A percentile compares a stretch with the other conserved stretches of the same genome.
Evolutionary conservation across 2,113 vertebrate genomes (phyloP).

Genomic region (Cettia cetti): DNA sequence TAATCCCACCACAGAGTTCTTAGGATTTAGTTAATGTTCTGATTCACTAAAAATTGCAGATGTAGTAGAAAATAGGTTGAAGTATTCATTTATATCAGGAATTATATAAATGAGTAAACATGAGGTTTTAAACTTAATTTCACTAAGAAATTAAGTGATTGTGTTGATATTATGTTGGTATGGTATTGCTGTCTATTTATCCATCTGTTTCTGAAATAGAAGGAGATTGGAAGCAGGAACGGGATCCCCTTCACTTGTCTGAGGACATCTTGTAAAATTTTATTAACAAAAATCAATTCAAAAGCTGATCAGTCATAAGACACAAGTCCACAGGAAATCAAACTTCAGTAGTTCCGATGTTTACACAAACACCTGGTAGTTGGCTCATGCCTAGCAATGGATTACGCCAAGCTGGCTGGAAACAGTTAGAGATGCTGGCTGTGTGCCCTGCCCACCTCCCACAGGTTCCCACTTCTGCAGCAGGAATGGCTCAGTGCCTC

Average conservation of each 20-base stretch:
- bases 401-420: not conserved
- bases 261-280: not conserved
- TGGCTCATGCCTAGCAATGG: not conserved
- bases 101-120: not conserved
- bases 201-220: not conserved
- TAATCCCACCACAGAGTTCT: not conserved
- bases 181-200: not conserved
- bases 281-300: not conserved
- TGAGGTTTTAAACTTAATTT: not conserved
- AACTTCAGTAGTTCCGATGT: not conserved
- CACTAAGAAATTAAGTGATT: not conserved
- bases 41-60: not conserved
- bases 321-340: not conserved
- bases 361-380: not conserved
- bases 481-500: not conserved
- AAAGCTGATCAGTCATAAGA: not conserved
- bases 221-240: not conserved
- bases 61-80: not conserved
- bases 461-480: not conserved
- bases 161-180: not conserved
- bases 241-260: not conserved
- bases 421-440: not conserved
- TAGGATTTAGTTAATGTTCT: not conserved
- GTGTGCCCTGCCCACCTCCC: not conserved
- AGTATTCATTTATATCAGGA: not conserved